A percentile compares a stretch with the other conserved stretches of the same genome.
Conservation (phyloP, 2,797 vertebrate species). For the Mycteria americana region DNA sequence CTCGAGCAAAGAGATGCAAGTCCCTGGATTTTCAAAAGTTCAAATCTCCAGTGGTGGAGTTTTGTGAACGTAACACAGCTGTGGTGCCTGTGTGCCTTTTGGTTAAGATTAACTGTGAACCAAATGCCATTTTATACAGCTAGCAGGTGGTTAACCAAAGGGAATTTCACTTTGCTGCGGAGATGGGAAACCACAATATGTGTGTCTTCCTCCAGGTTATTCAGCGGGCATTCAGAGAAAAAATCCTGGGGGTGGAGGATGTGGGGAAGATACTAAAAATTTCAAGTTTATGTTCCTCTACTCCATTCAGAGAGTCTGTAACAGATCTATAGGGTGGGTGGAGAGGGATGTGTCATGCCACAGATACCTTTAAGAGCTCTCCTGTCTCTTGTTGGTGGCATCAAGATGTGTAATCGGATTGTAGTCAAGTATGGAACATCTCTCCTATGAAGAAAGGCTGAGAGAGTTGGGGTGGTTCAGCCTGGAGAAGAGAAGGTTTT, state of each 20-base stretch:
- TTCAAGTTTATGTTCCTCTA: background rate
- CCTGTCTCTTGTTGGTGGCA: background rate
- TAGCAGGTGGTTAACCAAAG: conserved; percentile 47
- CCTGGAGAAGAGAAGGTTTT: no score
- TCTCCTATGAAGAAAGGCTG: no score
- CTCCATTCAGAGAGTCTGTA: background rate
- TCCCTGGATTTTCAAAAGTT: background rate
- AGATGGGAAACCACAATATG: background rate
- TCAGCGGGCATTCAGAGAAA: conserved; percentile 53
- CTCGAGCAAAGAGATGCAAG: background rate
- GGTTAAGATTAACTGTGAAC: background rate
- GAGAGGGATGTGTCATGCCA: background rate
- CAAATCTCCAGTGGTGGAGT: background rate
- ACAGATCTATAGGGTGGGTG: background rate
- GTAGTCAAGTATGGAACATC: background rate
- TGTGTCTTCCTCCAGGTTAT: conserved; percentile 44
- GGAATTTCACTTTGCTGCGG: conserved; percentile 53
- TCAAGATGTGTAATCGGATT: background rate
- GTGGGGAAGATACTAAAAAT: conserved; percentile 3
- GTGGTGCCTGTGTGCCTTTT: background rate
- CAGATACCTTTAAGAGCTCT: background rate
- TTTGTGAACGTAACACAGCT: background rate
- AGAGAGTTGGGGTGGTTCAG: no score
- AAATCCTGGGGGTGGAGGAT: conserved; percentile 14
- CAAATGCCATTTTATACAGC: background rate